These are phyloP conservation scores for Cotesia typhae DNA, from an alignment of 1,140 invertebrate genomes.

Conservation along the genomic window DNA sequence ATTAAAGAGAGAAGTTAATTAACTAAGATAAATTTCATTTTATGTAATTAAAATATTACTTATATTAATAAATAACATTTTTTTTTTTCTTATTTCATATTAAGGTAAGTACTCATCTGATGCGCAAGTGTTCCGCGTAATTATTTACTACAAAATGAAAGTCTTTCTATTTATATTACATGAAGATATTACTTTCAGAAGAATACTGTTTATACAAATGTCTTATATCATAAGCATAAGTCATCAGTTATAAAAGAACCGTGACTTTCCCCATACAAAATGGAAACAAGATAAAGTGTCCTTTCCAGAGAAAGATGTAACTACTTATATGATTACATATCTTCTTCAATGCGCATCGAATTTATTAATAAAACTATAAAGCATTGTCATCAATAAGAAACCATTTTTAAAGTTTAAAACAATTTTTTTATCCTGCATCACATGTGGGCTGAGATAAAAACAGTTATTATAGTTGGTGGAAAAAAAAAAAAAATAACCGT, in stretches of 20 bases:
- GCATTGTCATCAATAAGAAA: too few species aligned
- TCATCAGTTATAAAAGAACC: slow-evolving; percentile 23
- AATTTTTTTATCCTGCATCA: too few species aligned
- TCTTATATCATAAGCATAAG: slow-evolving; percentile 12
- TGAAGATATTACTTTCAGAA: slow-evolving; percentile 14
- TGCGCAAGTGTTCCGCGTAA: too few species aligned
- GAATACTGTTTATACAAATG: not conserved
- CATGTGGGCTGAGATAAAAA: too few species aligned
- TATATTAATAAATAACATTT: too few species aligned
- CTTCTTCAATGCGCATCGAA: not conserved
- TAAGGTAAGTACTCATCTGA: too few species aligned
- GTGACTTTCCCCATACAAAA: slow-evolving; percentile 18
- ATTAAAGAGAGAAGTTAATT: not conserved
- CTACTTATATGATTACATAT: not conserved
- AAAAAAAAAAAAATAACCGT: not conserved
- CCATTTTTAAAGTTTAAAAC: too few species aligned
- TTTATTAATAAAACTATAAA: too few species aligned
- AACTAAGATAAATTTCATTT: not conserved
- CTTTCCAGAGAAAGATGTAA: not conserved
- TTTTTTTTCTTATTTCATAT: too few species aligned
- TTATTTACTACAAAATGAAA: too few species aligned
- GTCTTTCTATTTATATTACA: not conserved
- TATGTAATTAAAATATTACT: too few species aligned
- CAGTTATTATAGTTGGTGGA: not conserved
- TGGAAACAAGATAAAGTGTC: slow-evolving; percentile 1